Evolutionary conservation across 2,888 invertebrate species (phyloP).

Genomic region (Pilophorus perplexus): DNA sequence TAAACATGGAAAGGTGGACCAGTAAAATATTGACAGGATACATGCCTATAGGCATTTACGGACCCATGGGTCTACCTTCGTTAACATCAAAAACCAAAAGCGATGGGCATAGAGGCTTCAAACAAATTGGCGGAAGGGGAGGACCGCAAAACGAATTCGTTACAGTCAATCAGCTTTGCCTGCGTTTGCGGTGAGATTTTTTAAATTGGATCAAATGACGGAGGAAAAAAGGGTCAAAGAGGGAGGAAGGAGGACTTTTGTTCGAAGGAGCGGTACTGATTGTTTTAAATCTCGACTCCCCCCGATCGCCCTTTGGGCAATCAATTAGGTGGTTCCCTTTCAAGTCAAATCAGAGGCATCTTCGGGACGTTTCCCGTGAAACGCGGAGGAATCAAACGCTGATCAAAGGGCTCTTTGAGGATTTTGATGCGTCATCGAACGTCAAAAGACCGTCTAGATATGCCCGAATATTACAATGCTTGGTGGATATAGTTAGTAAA

Average conservation of each 20-base stretch:
- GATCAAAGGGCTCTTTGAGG: neutral
- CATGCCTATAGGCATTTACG: too few species aligned
- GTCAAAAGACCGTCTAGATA: too few species aligned
- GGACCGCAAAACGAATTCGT: conserved; percentile 44
- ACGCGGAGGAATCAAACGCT: conserved; percentile 11
- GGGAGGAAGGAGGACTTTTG: conserved; percentile 35
- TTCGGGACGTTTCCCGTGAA: conserved; percentile 9
- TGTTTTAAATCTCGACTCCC: conserved; percentile 38
- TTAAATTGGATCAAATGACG: conserved; percentile 36
- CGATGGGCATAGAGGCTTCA: neutral
- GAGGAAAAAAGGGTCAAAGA: conserved; percentile 25
- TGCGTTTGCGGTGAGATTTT: conserved; percentile 20
- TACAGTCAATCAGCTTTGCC: conserved; percentile 43
- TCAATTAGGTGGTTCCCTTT: conserved; percentile 29
- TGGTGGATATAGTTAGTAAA: too few species aligned
- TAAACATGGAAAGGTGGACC: too few species aligned
- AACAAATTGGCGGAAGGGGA: conserved; percentile 9
- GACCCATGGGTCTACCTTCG: conserved; percentile 13
- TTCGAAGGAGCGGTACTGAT: conserved; percentile 33
- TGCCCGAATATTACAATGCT: too few species aligned
- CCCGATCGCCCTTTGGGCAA: conserved; percentile 10
- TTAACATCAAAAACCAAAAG: neutral
- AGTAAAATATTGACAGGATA: too few species aligned
- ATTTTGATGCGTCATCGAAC: too few species aligned
- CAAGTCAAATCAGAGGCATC: conserved; percentile 30